Percentiles rank a stretch among this genome's conserved stretches.
phyloP scores from a whole-genome alignment of 2,113 vertebrate species.

The Sporophila hypoxantha region DNA sequence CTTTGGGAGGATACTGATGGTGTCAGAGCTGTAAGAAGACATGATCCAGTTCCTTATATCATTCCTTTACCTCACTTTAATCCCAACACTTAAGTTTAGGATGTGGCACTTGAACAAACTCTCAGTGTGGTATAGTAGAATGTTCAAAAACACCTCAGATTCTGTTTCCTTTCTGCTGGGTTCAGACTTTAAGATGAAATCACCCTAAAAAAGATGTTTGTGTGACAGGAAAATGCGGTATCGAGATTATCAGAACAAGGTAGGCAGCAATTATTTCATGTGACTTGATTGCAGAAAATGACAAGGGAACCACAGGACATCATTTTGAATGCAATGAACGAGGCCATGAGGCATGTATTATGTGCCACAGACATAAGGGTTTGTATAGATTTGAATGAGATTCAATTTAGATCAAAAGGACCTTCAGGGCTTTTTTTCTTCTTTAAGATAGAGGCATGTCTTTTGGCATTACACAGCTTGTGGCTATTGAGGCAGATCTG shows the following conservation, averaged over 20 bases:
- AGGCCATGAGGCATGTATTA: background rate
- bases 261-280: constrained; percentile 58
- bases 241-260: constrained; percentile 67
- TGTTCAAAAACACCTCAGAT: constrained; percentile 22
- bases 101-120: constrained; percentile 20
- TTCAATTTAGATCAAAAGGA: constrained; percentile 33
- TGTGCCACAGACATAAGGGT: background rate
- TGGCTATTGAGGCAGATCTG: constrained; percentile 25
- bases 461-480: constrained; percentile 41
- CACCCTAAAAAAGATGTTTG: constrained; percentile 66
- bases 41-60: background rate
- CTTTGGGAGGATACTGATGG: background rate
- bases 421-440: background rate
- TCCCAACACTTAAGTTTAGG: constrained; percentile 37
- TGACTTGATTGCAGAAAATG: constrained; percentile 46
- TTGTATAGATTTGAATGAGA: constrained; percentile 20
- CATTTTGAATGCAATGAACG: background rate
- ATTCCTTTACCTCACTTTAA: background rate
- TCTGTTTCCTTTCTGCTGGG: constrained; percentile 55
- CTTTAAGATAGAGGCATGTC: constrained; percentile 5
- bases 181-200: constrained; percentile 59
- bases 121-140: constrained; percentile 15
- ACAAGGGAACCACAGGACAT: constrained; percentile 45
- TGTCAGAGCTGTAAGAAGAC: background rate
- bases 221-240: constrained; percentile 75